Evolutionary conservation across 2,797 vertebrate genomes (phyloP).

Genomic region (Anguilla anguilla): DNA sequence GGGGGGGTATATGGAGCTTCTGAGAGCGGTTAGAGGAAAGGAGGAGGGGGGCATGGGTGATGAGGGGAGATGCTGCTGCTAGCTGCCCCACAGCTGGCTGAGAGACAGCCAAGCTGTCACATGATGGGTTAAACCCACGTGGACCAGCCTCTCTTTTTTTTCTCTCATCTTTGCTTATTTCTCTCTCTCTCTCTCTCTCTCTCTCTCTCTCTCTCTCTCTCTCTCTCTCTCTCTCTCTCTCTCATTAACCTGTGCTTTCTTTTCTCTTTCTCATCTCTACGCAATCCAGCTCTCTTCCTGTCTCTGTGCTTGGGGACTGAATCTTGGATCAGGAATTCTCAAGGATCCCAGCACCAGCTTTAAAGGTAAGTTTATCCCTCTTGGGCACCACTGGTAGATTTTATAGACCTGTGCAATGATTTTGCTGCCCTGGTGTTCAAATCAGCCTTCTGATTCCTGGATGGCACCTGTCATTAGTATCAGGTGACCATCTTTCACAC

Average conservation of each 20-base stretch:
- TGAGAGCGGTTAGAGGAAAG: slow-evolving; percentile 11
- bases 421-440: neutral
- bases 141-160: slow-evolving; percentile 20
- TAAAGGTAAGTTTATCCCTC: slow-evolving; percentile 12
- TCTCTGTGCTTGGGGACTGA: neutral
- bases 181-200: neutral
- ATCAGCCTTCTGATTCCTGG: neutral
- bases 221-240: no score
- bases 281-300: neutral
- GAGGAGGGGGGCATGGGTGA: neutral
- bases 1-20: neutral
- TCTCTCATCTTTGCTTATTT: neutral
- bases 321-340: neutral
- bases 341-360: neutral
- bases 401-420: neutral
- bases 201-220: slow-evolving; percentile 14
- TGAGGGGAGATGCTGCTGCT: slow-evolving; percentile 13
- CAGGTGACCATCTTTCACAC: neutral
- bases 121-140: slow-evolving; percentile 36
- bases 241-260: neutral
- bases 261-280: no score
- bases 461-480: neutral
- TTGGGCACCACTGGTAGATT: neutral
- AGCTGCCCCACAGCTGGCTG: slow-evolving; percentile 35
- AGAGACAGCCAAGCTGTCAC: slow-evolving; percentile 48